Conservation (phyloP, 2,797 vertebrate genomes). For the Sciurus carolinensis region DNA sequence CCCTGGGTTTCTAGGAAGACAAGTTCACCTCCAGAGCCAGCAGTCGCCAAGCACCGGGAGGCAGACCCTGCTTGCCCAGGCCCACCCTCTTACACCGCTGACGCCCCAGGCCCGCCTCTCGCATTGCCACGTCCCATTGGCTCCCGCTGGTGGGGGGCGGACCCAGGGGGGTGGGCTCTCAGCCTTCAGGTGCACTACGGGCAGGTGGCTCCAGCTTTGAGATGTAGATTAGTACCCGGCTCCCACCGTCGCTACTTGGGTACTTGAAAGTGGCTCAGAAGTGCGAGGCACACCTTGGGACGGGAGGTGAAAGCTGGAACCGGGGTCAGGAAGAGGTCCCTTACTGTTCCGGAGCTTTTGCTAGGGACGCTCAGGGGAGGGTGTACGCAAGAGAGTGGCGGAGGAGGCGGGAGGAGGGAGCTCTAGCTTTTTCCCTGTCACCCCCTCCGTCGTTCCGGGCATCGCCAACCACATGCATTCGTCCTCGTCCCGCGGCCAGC, state of each 20-base stretch:
- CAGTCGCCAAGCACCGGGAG: too few species aligned
- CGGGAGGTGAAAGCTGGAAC: background rate
- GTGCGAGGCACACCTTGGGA: background rate
- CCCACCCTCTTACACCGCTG: background rate
- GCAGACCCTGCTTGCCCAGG: rapidly evolving
- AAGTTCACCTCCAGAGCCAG: background rate
- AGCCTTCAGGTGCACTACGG: background rate
- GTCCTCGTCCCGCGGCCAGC: background rate
- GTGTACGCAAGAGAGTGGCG: too few species aligned
- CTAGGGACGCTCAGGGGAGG: background rate
- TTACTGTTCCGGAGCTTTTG: background rate
- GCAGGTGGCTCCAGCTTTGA: background rate
- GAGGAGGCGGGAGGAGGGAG: background rate
- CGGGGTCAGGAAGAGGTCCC: background rate
- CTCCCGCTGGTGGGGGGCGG: background rate
- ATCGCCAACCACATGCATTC: background rate
- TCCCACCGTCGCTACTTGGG: background rate
- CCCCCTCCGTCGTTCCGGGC: background rate
- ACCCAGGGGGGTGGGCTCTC: background rate
- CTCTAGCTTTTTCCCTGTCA: background rate
- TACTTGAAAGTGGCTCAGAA: background rate
- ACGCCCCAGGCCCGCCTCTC: background rate
- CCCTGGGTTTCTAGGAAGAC: background rate
- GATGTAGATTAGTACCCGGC: background rate
- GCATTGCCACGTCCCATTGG: background rate